Conservation (phyloP, 2,113 vertebrate species). For the Cyprinus carpio region DNA sequence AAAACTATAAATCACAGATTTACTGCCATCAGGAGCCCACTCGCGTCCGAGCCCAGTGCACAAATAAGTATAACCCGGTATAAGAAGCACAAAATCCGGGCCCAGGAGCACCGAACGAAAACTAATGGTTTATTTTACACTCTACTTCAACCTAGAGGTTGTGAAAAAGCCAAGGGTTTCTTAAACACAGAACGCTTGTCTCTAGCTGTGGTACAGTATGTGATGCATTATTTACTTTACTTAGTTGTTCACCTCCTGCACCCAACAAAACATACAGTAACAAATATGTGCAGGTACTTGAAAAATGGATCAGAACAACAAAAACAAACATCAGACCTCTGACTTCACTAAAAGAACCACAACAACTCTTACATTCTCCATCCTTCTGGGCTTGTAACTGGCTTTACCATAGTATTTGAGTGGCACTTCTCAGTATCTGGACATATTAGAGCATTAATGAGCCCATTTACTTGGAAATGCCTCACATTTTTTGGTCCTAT, state of each 20-base stretch:
- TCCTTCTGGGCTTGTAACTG: background rate
- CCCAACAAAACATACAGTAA: background rate
- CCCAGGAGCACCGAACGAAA: background rate
- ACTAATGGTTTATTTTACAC: background rate
- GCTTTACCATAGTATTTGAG: background rate
- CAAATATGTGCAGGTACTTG: background rate
- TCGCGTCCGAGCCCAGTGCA: background rate
- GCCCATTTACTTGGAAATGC: background rate
- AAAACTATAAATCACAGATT: slow-evolving; percentile 24
- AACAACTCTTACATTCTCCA: background rate
- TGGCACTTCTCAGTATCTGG: background rate
- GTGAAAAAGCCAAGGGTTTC: background rate
- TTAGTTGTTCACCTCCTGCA: background rate
- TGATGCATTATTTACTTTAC: background rate
- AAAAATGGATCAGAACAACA: background rate
- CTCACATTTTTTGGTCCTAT: slow-evolving; percentile 9
- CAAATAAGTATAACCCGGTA: slow-evolving; percentile 12
- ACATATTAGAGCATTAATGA: background rate
- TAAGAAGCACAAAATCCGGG: background rate
- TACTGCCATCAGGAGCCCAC: background rate
- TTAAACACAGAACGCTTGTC: background rate
- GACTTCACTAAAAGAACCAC: background rate
- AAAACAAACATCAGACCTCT: background rate
- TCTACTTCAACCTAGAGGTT: background rate
- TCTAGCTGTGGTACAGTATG: background rate